Conservation (phyloP, 2,113 vertebrate species). For the Amazona guildingii region DNA sequence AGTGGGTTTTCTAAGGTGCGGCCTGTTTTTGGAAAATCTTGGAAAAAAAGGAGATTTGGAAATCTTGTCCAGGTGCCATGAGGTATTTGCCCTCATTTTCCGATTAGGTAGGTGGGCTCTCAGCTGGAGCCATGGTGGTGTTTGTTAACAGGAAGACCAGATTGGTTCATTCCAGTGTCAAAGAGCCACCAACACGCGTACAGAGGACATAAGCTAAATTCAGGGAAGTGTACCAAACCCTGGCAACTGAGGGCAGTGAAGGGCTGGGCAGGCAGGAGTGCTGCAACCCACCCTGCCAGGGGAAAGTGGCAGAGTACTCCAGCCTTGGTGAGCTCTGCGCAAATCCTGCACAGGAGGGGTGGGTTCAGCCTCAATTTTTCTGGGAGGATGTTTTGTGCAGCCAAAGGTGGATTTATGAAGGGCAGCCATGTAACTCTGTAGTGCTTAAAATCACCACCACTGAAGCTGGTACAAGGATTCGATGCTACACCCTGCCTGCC, state of each 20-base stretch:
- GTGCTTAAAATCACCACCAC: not conserved
- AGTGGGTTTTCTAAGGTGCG: not conserved
- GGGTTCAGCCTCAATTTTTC: not conserved
- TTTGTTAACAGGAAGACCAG: too few relatives aligned
- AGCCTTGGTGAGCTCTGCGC: too few relatives aligned
- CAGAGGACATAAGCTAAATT: not conserved
- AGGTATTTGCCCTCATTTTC: not conserved
- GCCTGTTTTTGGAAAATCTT: not conserved
- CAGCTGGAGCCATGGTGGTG: not conserved
- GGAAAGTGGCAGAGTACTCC: not conserved
- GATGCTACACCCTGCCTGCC: not conserved
- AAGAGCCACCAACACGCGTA: not conserved
- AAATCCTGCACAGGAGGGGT: not conserved
- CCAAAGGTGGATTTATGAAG: not conserved
- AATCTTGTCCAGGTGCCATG: not conserved
- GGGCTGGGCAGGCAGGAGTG: not conserved
- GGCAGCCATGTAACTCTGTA: not conserved
- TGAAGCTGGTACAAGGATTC: not conserved
- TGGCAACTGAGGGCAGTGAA: too few relatives aligned
- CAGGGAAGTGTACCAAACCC: not conserved
- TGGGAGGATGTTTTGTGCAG: not conserved
- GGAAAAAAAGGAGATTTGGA: not conserved
- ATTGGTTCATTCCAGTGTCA: not conserved
- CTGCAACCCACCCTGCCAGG: not conserved
- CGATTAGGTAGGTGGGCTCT: not conserved